Evolutionary conservation across 2,113 vertebrate species (phyloP).

Genomic region (Chloropsis hardwickii): DNA sequence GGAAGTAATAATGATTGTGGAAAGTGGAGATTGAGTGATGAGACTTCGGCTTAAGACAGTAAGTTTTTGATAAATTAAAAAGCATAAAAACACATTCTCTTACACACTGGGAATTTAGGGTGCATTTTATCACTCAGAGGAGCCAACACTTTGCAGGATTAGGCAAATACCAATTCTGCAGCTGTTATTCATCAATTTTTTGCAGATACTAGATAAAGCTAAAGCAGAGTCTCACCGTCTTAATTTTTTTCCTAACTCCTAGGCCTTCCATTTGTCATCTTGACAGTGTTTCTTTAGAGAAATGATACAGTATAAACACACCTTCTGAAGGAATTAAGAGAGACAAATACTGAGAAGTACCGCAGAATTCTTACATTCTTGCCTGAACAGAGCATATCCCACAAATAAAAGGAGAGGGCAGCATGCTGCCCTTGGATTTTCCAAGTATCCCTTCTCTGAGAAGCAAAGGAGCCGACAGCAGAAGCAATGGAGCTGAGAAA

Average conservation of each 20-base stretch:
- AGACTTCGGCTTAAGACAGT: not conserved
- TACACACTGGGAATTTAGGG: not conserved
- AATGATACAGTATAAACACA: conserved; percentile 32
- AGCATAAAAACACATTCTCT: not conserved
- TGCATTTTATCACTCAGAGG: not conserved
- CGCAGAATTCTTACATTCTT: not conserved
- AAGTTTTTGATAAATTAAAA: conserved; percentile 14
- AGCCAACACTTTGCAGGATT: not conserved
- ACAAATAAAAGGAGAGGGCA: not conserved
- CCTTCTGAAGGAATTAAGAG: conserved; percentile 31
- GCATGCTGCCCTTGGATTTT: not conserved
- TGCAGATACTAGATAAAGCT: conserved; percentile 19
- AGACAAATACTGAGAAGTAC: not conserved
- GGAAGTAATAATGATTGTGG: not conserved
- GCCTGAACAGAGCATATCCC: not conserved
- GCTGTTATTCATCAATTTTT: conserved; percentile 34
- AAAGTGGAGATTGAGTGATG: not conserved
- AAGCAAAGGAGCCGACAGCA: not conserved
- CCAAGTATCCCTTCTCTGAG: not conserved
- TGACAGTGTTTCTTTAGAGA: conserved; percentile 51
- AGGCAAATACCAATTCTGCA: conserved; percentile 29
- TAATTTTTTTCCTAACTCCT: conserved; percentile 3
- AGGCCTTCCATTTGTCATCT: conserved; percentile 31
- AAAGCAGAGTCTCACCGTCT: not conserved
- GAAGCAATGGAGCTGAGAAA: not conserved